phyloP scores from a whole-genome alignment of 2,888 invertebrate genomes.

The Harpagoxenus sublaevis region DNA sequence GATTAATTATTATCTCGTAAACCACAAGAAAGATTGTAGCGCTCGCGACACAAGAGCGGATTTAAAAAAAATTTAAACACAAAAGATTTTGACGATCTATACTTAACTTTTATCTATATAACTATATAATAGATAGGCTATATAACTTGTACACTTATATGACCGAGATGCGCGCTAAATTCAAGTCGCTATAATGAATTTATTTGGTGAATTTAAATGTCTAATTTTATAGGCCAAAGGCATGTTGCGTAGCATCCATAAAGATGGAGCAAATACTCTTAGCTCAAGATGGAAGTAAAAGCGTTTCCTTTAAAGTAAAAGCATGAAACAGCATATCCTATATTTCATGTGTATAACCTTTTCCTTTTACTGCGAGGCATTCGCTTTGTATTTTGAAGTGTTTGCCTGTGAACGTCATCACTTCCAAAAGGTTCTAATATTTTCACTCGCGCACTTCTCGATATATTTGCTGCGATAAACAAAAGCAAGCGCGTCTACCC shows the following conservation, averaged over 20 bases:
- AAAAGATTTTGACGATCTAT: neutral
- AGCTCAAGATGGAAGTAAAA: constrained; percentile 33
- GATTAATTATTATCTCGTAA: constrained; percentile 4
- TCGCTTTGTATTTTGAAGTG: constrained; percentile 41
- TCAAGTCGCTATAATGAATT: constrained; percentile 4
- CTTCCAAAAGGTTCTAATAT: constrained; percentile 33
- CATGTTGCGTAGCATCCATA: constrained; percentile 35
- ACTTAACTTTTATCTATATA: neutral
- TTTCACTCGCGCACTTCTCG: neutral
- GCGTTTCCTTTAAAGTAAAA: constrained; percentile 40
- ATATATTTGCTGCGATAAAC: constrained; percentile 7
- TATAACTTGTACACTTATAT: neutral
- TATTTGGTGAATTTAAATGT: constrained; percentile 15
- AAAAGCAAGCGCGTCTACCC: neutral
- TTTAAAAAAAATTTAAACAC: neutral
- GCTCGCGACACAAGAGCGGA: too few relatives aligned
- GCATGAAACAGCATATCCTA: constrained; percentile 21
- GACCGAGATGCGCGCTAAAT: neutral
- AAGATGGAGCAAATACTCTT: constrained; percentile 42
- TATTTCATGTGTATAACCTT: constrained; percentile 14
- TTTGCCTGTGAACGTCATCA: constrained; percentile 17
- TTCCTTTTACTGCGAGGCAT: constrained; percentile 5
- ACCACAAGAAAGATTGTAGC: neutral
- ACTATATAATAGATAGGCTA: neutral
- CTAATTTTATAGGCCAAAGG: constrained; percentile 36